Percentiles rank a stretch among this genome's conserved stretches.
These are phyloP conservation scores for Pediacus dermestoides DNA, from an alignment of 2,888 invertebrate species.

Conservation along the genomic window DNA sequence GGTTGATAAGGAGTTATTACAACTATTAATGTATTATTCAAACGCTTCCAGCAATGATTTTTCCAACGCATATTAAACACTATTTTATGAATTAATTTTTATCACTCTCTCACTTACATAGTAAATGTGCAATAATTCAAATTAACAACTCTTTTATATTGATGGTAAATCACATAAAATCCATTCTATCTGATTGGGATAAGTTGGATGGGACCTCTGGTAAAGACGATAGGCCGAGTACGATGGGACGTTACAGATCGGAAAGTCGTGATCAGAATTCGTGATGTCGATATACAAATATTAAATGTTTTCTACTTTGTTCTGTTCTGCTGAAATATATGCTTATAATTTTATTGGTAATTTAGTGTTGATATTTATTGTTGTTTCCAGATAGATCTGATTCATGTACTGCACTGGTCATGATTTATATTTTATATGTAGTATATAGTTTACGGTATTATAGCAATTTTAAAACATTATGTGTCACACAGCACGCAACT, in stretches of 20 bases:
- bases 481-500: too few relatives aligned
- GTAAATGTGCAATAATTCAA: too few relatives aligned
- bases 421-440: slow-evolving; percentile 28
- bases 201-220: background rate
- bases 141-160: too few relatives aligned
- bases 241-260: slow-evolving; percentile 29
- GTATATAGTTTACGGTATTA: too few relatives aligned
- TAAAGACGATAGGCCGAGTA: slow-evolving; percentile 1
- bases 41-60: too few relatives aligned
- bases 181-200: slow-evolving; percentile 1
- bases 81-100: too few relatives aligned
- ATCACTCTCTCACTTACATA: too few relatives aligned
- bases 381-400: slow-evolving; percentile 36
- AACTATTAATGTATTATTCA: too few relatives aligned
- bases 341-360: slow-evolving; percentile 48
- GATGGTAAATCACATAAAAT: too few relatives aligned
- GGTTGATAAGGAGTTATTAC: too few relatives aligned
- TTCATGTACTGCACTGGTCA: slow-evolving; percentile 34
- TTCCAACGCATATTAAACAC: too few relatives aligned
- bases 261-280: slow-evolving; percentile 41
- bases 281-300: slow-evolving; percentile 50
- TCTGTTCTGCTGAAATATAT: slow-evolving; percentile 43
- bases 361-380: slow-evolving; percentile 45
- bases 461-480: too few relatives aligned
- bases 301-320: slow-evolving; percentile 48